These are phyloP conservation scores for Callipepla californica DNA, from an alignment of 2,113 vertebrate species.

Conservation along the genomic window DNA sequence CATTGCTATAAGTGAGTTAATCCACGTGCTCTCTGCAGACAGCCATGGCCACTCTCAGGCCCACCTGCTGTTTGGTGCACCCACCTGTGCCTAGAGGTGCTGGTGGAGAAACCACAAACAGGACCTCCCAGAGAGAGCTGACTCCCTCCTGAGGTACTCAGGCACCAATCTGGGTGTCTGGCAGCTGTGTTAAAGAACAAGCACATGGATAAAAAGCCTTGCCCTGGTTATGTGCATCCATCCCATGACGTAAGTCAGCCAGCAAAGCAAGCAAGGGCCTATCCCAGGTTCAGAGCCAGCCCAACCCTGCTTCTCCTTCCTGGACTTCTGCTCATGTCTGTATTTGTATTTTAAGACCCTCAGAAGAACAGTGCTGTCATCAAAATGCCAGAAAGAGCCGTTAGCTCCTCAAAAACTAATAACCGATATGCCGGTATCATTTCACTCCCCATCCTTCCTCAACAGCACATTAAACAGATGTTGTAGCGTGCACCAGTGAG, in stretches of 20 bases:
- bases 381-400: neutral
- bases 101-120: neutral
- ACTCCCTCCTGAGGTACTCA: neutral
- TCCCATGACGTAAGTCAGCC: neutral
- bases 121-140: neutral
- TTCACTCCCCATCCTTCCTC: neutral
- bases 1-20: constrained; percentile 1
- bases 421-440: neutral
- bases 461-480: neutral
- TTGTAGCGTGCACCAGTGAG: neutral
- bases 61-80: neutral
- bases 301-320: neutral
- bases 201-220: neutral
- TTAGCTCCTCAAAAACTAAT: constrained; percentile 7
- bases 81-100: neutral
- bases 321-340: neutral
- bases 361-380: neutral
- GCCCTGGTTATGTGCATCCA: neutral
- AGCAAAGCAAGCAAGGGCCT: fast-evolving
- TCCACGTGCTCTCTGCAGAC: neutral
- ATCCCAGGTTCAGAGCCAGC: neutral
- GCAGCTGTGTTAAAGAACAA: neutral
- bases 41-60: neutral
- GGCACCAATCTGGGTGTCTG: neutral
- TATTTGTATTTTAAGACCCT: neutral